Percentiles rank a stretch among this genome's conserved stretches.
Evolutionary conservation across 2,888 invertebrate species (phyloP).

Genomic region (Petrophora chlorosata): DNA sequence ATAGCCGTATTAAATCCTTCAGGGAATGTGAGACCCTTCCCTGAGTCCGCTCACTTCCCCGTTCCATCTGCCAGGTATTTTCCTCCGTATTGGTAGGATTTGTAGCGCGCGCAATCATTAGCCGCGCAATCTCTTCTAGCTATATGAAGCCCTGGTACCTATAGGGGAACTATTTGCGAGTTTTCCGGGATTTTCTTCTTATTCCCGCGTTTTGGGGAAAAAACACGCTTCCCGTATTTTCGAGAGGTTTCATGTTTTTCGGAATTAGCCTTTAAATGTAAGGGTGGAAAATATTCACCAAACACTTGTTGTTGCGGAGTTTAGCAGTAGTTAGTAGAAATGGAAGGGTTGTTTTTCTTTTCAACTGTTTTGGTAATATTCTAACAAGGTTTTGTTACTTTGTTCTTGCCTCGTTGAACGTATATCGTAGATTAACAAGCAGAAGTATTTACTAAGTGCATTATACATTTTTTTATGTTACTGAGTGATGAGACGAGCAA

Average conservation of each 20-base stretch:
- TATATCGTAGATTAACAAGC: too few species aligned
- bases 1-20: too few species aligned
- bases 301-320: conserved; percentile 18
- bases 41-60: conserved; percentile 31
- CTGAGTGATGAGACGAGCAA: too few species aligned
- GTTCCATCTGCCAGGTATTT: conserved; percentile 79
- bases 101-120: conserved; percentile 73
- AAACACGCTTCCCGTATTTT: conserved; percentile 10
- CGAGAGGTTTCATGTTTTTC: conserved; percentile 36
- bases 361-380: conserved; percentile 3
- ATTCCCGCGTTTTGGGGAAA: conserved; percentile 34
- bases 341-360: not conserved
- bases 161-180: conserved; percentile 66
- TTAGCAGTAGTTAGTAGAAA: not conserved
- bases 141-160: conserved; percentile 59
- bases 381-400: not conserved
- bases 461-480: too few species aligned
- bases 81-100: conserved; percentile 80
- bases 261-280: conserved; percentile 17
- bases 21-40: too few species aligned
- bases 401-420: too few species aligned
- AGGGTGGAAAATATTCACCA: conserved; percentile 10
- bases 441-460: too few species aligned
- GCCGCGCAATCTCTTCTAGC: conserved; percentile 67
- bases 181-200: conserved; percentile 67